phyloP scores from a whole-genome alignment of 2,797 vertebrate genomes.

The Carduelis carduelis region DNA sequence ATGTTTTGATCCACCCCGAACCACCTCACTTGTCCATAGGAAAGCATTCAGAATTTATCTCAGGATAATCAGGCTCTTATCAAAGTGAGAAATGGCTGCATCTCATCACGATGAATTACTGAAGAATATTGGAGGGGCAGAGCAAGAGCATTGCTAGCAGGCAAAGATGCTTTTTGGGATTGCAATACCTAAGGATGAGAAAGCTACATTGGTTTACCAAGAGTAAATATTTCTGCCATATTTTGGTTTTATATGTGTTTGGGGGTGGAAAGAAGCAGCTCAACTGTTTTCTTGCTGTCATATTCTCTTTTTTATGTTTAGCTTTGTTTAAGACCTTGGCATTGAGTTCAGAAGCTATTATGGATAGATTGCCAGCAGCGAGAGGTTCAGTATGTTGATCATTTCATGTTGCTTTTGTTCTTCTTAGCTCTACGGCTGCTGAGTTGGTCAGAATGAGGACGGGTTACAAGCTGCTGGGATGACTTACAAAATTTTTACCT shows the following conservation, averaged over 20 bases:
- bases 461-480: background rate
- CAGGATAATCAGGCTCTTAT: background rate
- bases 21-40: background rate
- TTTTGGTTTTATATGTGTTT: constrained; percentile 53
- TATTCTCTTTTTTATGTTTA: constrained; percentile 29
- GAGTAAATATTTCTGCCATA: constrained; percentile 57
- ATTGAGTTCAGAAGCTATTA: constrained; percentile 45
- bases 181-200: constrained; percentile 36
- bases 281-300: constrained; percentile 28
- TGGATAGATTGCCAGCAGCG: constrained; percentile 21
- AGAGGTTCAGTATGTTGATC: background rate
- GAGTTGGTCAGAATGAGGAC: background rate
- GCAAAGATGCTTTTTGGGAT: constrained; percentile 24
- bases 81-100: background rate
- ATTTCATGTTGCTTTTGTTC: background rate
- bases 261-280: constrained; percentile 18
- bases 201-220: constrained; percentile 43
- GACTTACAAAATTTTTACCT: constrained; percentile 12
- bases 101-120: background rate
- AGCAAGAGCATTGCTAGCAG: background rate
- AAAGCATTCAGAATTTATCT: background rate
- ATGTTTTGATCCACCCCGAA: background rate
- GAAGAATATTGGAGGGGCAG: background rate
- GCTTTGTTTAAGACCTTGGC: constrained; percentile 46
- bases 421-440: background rate